phyloP scores from a whole-genome alignment of 2,113 vertebrate genomes.

The Mormoops blainvillei region DNA sequence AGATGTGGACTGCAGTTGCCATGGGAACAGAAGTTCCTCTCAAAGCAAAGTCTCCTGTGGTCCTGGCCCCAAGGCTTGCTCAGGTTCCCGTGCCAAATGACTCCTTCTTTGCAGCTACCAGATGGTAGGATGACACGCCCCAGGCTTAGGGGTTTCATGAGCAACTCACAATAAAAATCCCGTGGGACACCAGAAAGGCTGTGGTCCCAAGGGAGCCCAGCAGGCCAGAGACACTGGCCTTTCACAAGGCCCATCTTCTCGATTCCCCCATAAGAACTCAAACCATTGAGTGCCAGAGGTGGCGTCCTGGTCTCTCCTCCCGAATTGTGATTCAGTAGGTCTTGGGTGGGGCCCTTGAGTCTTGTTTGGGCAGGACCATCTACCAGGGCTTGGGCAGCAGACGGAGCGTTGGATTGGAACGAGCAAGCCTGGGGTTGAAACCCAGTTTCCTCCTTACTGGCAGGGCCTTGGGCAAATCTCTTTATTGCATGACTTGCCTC shows the following conservation, averaged over 20 bases:
- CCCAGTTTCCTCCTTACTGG: neutral
- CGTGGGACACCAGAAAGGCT: neutral
- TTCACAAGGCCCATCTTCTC: neutral
- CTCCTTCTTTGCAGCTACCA: neutral
- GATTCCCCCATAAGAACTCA: neutral
- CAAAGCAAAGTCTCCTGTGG: neutral
- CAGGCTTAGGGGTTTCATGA: neutral
- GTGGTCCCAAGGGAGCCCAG: neutral
- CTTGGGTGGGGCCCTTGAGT: neutral
- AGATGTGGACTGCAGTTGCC: neutral
- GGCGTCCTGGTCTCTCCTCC: neutral
- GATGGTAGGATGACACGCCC: neutral
- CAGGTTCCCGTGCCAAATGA: fast-evolving
- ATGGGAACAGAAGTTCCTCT: neutral
- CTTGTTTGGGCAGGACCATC: neutral
- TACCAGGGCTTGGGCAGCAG: neutral
- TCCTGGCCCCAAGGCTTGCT: neutral
- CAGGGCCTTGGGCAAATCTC: neutral
- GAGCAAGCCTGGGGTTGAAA: neutral
- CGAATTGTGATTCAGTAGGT: neutral
- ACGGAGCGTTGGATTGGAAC: neutral
- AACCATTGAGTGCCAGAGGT: neutral
- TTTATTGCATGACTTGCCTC: neutral
- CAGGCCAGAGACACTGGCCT: neutral
- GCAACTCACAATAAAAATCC: neutral